Evolutionary conservation across 2,113 vertebrate species (phyloP).

Genomic region (Poecile atricapillus): DNA sequence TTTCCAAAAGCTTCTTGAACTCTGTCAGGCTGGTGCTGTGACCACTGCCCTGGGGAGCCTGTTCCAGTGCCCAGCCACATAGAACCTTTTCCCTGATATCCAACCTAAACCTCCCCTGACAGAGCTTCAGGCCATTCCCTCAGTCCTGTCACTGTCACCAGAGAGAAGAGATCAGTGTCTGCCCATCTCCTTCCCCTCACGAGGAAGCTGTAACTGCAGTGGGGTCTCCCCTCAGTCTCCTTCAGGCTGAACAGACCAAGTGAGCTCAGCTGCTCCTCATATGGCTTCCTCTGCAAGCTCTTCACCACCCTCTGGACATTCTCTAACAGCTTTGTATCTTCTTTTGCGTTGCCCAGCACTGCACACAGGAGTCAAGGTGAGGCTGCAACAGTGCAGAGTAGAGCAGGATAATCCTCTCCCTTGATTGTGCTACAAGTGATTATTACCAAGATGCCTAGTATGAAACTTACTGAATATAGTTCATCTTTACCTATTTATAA

Average conservation of each 20-base stretch:
- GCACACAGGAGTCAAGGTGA: background rate
- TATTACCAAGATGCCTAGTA: background rate
- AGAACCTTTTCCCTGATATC: fast-evolving
- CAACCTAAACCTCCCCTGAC: background rate
- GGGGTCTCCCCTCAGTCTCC: background rate
- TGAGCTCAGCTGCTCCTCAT: background rate
- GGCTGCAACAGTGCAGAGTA: fast-evolving
- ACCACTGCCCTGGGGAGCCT: background rate
- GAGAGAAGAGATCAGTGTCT: background rate
- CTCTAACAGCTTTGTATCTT: background rate
- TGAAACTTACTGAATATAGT: background rate
- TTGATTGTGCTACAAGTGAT: background rate
- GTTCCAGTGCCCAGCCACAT: background rate
- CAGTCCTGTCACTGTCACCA: background rate
- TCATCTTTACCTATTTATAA: background rate
- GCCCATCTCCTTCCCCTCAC: fast-evolving
- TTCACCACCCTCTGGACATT: background rate
- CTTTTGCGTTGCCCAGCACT: background rate
- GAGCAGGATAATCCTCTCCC: background rate
- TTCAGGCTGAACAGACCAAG: background rate
- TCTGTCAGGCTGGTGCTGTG: background rate
- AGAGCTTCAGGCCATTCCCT: background rate
- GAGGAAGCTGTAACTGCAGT: background rate
- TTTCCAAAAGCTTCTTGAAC: fast-evolving
- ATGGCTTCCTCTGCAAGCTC: background rate